These are phyloP conservation scores for Thunnus maccoyii DNA, from an alignment of 2,113 vertebrate genomes.

Conservation along the genomic window DNA sequence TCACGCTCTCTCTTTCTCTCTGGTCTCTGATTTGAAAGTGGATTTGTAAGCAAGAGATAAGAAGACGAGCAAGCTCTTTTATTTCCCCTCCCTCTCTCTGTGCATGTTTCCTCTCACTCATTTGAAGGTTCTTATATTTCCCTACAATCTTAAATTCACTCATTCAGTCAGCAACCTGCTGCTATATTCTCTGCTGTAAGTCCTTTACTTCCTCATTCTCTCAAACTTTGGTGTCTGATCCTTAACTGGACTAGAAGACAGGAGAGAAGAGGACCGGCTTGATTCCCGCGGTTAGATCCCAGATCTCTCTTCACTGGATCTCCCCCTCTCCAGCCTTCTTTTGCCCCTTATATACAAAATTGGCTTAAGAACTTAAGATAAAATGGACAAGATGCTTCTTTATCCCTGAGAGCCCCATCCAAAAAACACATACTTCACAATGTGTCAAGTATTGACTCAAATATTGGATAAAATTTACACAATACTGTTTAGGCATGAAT, in stretches of 20 bases:
- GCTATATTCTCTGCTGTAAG: constrained; percentile 26
- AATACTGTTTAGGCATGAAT: no score
- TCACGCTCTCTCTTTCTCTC: constrained; percentile 16
- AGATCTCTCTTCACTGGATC: constrained; percentile 24
- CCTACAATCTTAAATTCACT: constrained; percentile 20
- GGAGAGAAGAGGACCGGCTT: constrained; percentile 36
- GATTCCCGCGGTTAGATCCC: constrained; percentile 46
- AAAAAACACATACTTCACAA: neutral
- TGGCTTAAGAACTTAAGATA: neutral
- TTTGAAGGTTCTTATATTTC: constrained; percentile 23
- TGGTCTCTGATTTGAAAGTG: constrained; percentile 34
- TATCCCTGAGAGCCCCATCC: neutral
- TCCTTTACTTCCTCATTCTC: constrained; percentile 23
- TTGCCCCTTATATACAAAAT: constrained; percentile 1
- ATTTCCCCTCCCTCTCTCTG: constrained; percentile 4
- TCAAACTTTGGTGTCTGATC: constrained; percentile 37
- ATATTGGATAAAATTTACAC: no score
- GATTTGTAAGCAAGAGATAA: constrained; percentile 53
- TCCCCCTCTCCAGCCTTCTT: constrained; percentile 5
- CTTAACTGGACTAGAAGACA: constrained; percentile 46
- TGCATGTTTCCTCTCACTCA: neutral
- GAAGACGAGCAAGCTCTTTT: constrained; percentile 29
- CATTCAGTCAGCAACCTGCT: constrained; percentile 46
- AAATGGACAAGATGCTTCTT: neutral
- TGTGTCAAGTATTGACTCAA: no score